Conservation (phyloP, 2,113 vertebrate species). For the Trinectes maculatus region DNA sequence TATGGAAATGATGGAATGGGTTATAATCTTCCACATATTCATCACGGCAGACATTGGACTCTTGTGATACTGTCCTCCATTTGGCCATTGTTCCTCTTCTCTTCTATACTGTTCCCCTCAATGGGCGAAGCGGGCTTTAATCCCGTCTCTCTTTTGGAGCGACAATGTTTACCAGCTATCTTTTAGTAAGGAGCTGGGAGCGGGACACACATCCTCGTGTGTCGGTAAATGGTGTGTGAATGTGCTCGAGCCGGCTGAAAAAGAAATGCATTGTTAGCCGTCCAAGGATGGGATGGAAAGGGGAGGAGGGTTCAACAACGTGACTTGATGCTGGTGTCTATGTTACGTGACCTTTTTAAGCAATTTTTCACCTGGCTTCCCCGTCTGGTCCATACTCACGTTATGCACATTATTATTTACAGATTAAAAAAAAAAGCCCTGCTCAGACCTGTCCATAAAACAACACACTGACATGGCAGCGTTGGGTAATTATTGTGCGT, state of each 20-base stretch:
- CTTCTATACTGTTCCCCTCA: constrained; percentile 69
- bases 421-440: constrained; percentile 14
- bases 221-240: constrained; percentile 51
- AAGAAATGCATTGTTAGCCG: constrained; percentile 45
- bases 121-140: constrained; percentile 74
- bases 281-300: constrained; percentile 39
- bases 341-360: constrained; percentile 5
- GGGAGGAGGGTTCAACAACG: constrained; percentile 4
- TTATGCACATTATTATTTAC: constrained; percentile 8
- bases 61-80: constrained; percentile 78
- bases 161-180: constrained; percentile 80
- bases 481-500: constrained; percentile 74
- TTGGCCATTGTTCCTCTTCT: constrained; percentile 78
- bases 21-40: constrained; percentile 85
- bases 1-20: constrained; percentile 84
- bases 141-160: constrained; percentile 71
- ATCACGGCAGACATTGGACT: constrained; percentile 79
- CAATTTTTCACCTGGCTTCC: constrained; percentile 17
- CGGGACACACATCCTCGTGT: constrained; percentile 65
- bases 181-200: constrained; percentile 74
- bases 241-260: constrained; percentile 33
- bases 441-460: constrained; percentile 29
- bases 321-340: constrained; percentile 15
- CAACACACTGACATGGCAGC: constrained; percentile 55
- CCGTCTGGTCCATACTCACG: background rate